phyloP scores from a whole-genome alignment of 2,113 vertebrate genomes.

The Cricetomys ansorgei region DNA sequence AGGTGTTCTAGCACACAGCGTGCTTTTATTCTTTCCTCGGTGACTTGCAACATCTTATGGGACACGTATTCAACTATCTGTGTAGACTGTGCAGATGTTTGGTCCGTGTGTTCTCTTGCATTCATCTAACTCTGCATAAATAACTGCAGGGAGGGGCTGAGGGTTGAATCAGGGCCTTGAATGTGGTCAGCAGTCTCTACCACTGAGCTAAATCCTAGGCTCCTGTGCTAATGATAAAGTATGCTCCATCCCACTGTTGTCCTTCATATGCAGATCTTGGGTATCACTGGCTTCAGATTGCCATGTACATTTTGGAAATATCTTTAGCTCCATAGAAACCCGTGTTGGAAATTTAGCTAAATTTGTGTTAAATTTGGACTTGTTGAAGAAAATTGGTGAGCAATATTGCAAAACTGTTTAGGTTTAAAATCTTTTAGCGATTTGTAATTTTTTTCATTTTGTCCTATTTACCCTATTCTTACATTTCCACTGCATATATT shows the following conservation, averaged over 20 bases:
- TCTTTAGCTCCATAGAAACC: neutral
- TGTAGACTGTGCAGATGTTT: neutral
- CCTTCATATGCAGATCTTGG: neutral
- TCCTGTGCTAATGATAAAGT: neutral
- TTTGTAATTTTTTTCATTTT: neutral
- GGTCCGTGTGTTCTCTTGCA: neutral
- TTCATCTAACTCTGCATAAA: neutral
- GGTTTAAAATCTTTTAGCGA: neutral
- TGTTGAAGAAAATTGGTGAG: neutral
- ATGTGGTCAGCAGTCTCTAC: neutral
- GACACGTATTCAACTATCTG: neutral
- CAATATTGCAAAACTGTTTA: neutral
- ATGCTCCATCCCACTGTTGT: neutral
- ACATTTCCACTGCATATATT: neutral
- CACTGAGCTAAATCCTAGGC: neutral
- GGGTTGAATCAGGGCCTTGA: neutral
- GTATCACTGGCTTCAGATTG: neutral
- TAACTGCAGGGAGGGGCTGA: too few relatives aligned
- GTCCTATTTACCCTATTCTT: neutral
- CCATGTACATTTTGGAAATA: neutral
- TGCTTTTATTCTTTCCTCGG: neutral
- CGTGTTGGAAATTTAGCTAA: neutral
- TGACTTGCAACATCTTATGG: neutral
- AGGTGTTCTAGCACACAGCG: neutral
- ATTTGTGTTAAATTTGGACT: neutral